A percentile compares a stretch with the other conserved stretches of the same genome.
phyloP scores from a whole-genome alignment of 2,888 invertebrate genomes.

The Cheilosia urbana region DNA sequence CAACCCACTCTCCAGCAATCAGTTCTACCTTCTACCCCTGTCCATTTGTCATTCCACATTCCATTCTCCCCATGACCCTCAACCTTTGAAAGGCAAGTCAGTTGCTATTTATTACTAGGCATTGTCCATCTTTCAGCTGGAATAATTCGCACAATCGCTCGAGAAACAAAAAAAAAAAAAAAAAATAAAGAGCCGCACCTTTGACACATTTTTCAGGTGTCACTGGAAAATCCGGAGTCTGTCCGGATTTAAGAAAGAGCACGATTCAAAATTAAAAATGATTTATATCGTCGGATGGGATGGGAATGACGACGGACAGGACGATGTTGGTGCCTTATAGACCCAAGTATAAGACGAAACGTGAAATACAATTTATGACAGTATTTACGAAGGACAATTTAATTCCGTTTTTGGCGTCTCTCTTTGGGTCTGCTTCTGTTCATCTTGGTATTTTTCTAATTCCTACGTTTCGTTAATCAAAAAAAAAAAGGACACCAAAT shows the following conservation, averaged over 20 bases:
- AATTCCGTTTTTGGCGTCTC: slow-evolving; percentile 12
- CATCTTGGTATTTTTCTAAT: slow-evolving; percentile 53
- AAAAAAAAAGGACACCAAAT: slow-evolving; percentile 54
- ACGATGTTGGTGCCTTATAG: not conserved
- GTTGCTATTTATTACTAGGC: not conserved
- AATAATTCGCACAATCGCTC: slow-evolving; percentile 14
- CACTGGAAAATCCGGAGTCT: not conserved
- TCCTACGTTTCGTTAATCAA: slow-evolving; percentile 31
- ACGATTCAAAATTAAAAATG: slow-evolving; percentile 48
- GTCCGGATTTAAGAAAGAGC: slow-evolving; percentile 25
- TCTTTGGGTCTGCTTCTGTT: slow-evolving; percentile 4
- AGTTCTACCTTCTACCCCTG: no score
- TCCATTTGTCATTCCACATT: not conserved
- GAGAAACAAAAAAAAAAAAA: not conserved
- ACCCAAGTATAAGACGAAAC: slow-evolving; percentile 2
- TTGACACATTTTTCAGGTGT: slow-evolving; percentile 14
- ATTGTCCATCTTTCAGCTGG: not conserved
- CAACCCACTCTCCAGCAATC: no score
- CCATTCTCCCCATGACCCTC: not conserved
- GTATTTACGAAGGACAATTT: slow-evolving; percentile 42
- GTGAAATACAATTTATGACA: slow-evolving; percentile 49
- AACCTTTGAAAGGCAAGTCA: not conserved
- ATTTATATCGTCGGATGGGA: slow-evolving; percentile 40
- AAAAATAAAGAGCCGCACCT: not conserved
- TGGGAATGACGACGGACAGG: slow-evolving; percentile 17